Conservation (phyloP, 1,140 invertebrate genomes). For the Pachypsylla venusta region DNA sequence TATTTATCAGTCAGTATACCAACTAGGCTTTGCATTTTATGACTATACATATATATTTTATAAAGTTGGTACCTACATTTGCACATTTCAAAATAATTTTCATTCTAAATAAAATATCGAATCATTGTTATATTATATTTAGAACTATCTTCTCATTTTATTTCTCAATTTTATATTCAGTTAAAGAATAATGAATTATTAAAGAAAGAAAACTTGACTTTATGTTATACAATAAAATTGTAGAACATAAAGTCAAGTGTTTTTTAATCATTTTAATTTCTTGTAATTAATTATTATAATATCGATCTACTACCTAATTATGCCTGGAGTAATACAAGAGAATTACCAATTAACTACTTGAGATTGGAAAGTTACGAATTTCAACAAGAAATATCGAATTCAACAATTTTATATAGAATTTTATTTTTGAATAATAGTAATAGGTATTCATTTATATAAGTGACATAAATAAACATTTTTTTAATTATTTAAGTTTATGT, state of each 20-base stretch:
- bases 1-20: too few species aligned
- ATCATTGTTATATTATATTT: not conserved
- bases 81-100: not conserved
- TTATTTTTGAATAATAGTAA: conserved; percentile 1
- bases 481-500: not conserved
- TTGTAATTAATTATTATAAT: too few species aligned
- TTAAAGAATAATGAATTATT: not conserved
- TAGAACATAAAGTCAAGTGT: too few species aligned
- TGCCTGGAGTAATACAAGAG: not conserved
- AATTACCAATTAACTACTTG: not conserved
- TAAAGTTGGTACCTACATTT: too few species aligned
- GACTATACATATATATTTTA: too few species aligned
- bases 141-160: not conserved
- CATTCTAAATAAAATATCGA: not conserved
- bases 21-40: too few species aligned
- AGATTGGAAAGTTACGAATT: not conserved
- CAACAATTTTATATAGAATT: not conserved
- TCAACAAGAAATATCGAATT: not conserved
- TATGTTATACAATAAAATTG: too few species aligned
- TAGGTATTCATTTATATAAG: conserved; percentile 3
- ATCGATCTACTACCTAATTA: not conserved
- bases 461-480: not conserved
- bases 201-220: too few species aligned
- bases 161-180: too few species aligned
- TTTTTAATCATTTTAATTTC: too few species aligned